Evolutionary conservation across 2,113 vertebrate genomes (phyloP).

Genomic region (Natator depressus): DNA sequence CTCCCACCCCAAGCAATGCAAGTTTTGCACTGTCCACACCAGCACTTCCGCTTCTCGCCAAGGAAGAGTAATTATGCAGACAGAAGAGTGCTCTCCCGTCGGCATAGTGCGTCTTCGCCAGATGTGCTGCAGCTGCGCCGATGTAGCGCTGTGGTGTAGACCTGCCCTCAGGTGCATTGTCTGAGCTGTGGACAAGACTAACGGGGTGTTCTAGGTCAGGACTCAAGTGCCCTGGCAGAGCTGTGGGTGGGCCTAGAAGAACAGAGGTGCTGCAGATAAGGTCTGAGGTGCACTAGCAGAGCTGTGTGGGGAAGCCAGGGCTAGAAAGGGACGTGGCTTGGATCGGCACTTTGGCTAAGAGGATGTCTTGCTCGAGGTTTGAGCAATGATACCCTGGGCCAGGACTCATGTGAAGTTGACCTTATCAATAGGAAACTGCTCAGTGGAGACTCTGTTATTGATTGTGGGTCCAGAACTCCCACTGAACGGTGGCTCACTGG

Average conservation of each 20-base stretch:
- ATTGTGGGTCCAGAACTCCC: neutral
- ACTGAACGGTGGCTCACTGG: neutral
- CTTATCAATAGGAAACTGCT: neutral
- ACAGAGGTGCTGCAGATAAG: rapidly evolving
- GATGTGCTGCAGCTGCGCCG: no score
- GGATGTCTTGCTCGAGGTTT: neutral
- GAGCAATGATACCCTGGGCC: neutral
- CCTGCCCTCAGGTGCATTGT: neutral
- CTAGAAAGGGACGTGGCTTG: neutral
- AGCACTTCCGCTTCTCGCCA: no score
- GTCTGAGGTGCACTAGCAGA: neutral
- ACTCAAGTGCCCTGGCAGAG: neutral
- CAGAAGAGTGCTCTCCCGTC: no score
- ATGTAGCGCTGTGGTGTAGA: no score
- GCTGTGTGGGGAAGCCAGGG: neutral
- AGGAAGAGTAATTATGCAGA: no score
- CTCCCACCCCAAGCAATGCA: no score
- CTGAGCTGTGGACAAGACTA: neutral
- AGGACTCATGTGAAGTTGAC: neutral
- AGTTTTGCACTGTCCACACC: no score
- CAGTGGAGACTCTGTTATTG: neutral
- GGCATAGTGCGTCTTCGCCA: no score
- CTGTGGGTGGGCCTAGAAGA: slow-evolving; percentile 4
- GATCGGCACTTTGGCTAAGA: rapidly evolving
- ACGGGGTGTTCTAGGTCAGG: neutral